phyloP scores from a whole-genome alignment of 2,888 invertebrate species.

The Podotricha telesiphe region DNA sequence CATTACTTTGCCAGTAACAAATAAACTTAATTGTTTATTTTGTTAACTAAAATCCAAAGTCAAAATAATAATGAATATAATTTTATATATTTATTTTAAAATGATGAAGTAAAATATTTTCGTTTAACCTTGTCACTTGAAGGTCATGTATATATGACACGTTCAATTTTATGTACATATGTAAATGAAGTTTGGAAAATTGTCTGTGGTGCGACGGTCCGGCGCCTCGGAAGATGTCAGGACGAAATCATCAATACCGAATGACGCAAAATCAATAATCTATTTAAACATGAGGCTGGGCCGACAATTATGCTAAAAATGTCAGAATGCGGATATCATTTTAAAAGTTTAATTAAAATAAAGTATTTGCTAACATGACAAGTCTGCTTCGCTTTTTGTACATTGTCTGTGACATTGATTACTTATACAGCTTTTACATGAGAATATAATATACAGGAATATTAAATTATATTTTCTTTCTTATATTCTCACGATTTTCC shows the following conservation, averaged over 20 bases:
- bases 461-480: too few relatives aligned
- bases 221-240: constrained; percentile 43
- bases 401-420: background rate
- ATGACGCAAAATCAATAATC: constrained; percentile 23
- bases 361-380: background rate
- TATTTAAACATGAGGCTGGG: background rate
- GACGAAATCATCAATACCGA: constrained; percentile 2
- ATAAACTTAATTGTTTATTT: too few relatives aligned
- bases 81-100: background rate
- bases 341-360: background rate
- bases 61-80: background rate
- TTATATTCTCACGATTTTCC: too few relatives aligned
- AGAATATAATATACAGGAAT: background rate
- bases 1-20: too few relatives aligned
- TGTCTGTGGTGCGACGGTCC: constrained; percentile 43
- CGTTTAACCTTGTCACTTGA: constrained; percentile 20
- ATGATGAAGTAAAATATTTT: background rate
- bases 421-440: background rate
- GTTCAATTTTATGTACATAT: constrained; percentile 39
- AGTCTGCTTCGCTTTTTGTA: background rate
- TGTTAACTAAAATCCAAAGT: background rate
- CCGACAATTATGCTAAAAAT: background rate
- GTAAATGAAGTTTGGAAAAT: constrained; percentile 42
- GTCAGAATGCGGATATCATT: constrained; percentile 12
- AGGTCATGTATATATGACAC: constrained; percentile 1